Evolutionary conservation across 1,140 invertebrate species (phyloP).

Genomic region (Dreissena rostriformis): DNA sequence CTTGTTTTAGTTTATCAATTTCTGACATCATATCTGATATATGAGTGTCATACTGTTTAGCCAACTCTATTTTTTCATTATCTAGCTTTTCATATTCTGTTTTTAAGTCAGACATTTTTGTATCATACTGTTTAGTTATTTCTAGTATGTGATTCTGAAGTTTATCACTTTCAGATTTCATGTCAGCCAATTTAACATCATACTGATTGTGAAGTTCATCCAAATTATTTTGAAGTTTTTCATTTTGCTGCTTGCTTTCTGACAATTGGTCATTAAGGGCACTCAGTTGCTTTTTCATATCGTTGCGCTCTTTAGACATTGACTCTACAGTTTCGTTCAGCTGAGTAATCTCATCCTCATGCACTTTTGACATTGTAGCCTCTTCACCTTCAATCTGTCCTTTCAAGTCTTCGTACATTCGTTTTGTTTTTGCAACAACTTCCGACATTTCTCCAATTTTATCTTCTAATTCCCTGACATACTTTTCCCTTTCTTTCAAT

Average conservation of each 20-base stretch:
- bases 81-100: neutral
- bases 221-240: slow-evolving; percentile 33
- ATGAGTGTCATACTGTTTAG: too few relatives aligned
- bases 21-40: neutral
- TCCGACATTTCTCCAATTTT: slow-evolving; percentile 74
- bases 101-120: neutral
- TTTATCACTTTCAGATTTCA: neutral
- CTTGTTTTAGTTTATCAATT: neutral
- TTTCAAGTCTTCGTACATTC: slow-evolving; percentile 65
- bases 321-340: slow-evolving; percentile 63
- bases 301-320: neutral
- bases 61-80: neutral
- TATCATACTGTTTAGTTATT: neutral
- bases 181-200: slow-evolving; percentile 2
- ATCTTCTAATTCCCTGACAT: slow-evolving; percentile 71
- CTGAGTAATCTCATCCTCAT: slow-evolving; percentile 56
- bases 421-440: slow-evolving; percentile 66
- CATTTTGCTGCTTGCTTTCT: neutral
- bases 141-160: neutral
- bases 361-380: slow-evolving; percentile 41
- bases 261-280: neutral
- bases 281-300: neutral
- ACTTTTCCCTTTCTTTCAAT: slow-evolving; percentile 68
- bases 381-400: slow-evolving; percentile 63
- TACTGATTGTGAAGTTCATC: neutral